These are phyloP conservation scores for Pundamilia nyererei DNA, from an alignment of 2,113 vertebrate species.

Conservation along the genomic window DNA sequence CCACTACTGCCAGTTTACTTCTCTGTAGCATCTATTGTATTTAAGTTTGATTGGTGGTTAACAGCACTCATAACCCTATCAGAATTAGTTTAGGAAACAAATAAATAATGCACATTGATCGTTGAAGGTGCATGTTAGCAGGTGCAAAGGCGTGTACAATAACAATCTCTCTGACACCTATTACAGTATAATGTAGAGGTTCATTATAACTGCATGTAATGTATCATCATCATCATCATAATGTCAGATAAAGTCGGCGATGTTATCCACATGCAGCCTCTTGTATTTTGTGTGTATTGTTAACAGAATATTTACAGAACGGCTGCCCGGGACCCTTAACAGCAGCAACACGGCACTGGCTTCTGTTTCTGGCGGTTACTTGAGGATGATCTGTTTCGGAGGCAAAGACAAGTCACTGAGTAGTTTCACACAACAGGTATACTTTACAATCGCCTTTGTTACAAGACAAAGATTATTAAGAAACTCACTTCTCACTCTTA, in stretches of 20 bases:
- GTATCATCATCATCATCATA: neutral
- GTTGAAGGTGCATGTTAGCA: neutral
- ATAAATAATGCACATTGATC: neutral
- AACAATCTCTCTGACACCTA: constrained; percentile 15
- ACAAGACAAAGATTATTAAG: neutral
- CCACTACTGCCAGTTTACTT: neutral
- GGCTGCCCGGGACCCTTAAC: constrained; percentile 80
- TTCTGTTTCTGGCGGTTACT: constrained; percentile 80
- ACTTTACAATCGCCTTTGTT: neutral
- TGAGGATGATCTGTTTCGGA: constrained; percentile 90
- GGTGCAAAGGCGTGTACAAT: constrained; percentile 14
- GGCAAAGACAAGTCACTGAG: constrained; percentile 80
- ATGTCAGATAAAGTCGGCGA: neutral
- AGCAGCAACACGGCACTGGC: constrained; percentile 81
- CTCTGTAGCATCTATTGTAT: neutral
- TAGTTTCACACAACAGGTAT: neutral
- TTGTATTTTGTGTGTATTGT: constrained; percentile 82
- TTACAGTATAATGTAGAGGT: neutral
- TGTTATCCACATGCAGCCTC: constrained; percentile 87
- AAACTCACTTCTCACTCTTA: neutral
- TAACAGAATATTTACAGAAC: constrained; percentile 89
- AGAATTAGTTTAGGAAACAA: neutral
- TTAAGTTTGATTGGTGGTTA: neutral
- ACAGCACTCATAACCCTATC: neutral
- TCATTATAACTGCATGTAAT: neutral